Evolutionary conservation across 2,888 invertebrate species (phyloP), one percentile per base, ranked within the genome.

Genomic region (Plagiodera versicolora): DNA sequence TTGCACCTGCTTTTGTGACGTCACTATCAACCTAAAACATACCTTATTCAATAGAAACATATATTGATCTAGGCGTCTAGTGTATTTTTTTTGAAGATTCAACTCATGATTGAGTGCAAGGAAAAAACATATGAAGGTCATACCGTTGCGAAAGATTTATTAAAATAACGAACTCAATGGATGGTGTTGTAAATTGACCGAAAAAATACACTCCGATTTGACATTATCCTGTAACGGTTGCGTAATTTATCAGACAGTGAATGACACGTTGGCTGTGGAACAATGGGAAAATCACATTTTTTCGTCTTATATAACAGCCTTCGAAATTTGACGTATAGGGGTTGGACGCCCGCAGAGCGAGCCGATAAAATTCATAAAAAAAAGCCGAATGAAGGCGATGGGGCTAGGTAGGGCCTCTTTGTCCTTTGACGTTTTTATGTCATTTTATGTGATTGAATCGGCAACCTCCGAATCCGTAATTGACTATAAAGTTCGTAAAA

Each of bases 361-460:
- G 39, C 61, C 57, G 51, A 64, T 59, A 63, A 61, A 49, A 65
- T 65, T 65, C 53, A 55, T 59, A 62, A 65, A 67, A 70, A 65
- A 61, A 65, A 60, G 63, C 64, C 65, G 58, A 59, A 66, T 60
- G 61, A 59, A 58, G 61, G 61, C 57, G 46, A 58, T 47, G 53
- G 53, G 47, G 61, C 50, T 58, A 55, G 61, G 61, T 62, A 61
- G 51, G 60, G 53, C 30, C 66, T 56, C 61, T 63, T 70, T 70
- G 68, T 71, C 70, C 66, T 66, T 63, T 72, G 72, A 72, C 72
- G 63, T 72, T 72, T 71, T 71, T 71, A 70, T 70, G 70, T 71
- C 66, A 67, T 65, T 68, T 68, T 65, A 67, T 64, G 70, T 72
- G 70, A 71, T 72, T 68, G 72, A 72, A 68, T 67, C 64, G 68